Base-by-base conservation (phyloP, 2,888 invertebrate genomes). In the Ormyrus nitidulus region DNA sequence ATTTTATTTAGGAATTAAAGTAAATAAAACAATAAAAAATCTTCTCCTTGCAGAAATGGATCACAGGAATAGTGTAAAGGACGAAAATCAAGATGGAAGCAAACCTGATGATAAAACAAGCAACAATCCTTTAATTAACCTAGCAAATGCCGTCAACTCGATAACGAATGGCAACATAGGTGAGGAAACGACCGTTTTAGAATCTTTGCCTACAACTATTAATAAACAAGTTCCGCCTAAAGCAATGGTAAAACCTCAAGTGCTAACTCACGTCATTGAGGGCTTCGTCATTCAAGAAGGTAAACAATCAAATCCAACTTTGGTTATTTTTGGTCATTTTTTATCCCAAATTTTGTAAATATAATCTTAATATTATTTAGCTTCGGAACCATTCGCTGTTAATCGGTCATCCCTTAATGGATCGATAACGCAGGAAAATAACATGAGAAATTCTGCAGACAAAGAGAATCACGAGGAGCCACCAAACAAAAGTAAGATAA, bases 241-340 rank as follows among this genome's bases (percentile, higher is more conserved):
- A 90, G 98, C 97, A 1, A 95, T 98, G 94, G 97, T 98, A 11
- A 98, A 98, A 89, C 98, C 98, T 0, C 97, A 98, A 88, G 97
- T 99, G 7, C 92, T 99, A 72, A 98, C 98, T 0, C 99, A 99
- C 89, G 97, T 98, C 46, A 98, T 99, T 82, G 98, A 98, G 89
- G 98, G 98, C 72, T 98, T 97, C 90, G 96, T 99, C 7, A 98
- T 99, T 84, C 98, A 98, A 90, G 99, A 99, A 92, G 97, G 93
- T 89, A 91, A 71, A 46, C 3, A 34, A 34, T 2, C 34, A 34
- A 3, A 34, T 34, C 3, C 13, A 48, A 70, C 0, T 66, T 53
- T 34, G 34, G 34, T 34, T 34, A 34, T 34, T 34, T 34, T 34
- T 4, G 34, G 34, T 34, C 34, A 34, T 34, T 34, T 34, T 34